phyloP scores from a whole-genome alignment of 2,797 vertebrate genomes.

The Gallirallus australis region DNA sequence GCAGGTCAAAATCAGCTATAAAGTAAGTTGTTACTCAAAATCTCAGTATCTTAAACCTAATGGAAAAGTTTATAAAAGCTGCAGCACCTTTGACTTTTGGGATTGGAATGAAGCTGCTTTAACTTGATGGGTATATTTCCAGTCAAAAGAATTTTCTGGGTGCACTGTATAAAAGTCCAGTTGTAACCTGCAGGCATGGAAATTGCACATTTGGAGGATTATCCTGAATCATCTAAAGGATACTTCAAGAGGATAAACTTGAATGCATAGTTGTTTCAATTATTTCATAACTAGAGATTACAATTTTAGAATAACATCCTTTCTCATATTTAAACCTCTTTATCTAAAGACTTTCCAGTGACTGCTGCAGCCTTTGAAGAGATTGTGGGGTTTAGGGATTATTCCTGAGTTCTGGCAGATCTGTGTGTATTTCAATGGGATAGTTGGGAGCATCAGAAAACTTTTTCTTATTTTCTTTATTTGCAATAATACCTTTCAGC shows the following conservation, averaged over 20 bases:
- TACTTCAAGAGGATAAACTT: too few relatives aligned
- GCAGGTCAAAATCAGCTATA: neutral
- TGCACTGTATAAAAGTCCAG: accelerated
- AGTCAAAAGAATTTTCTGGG: neutral
- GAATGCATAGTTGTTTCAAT: neutral
- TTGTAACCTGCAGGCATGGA: neutral
- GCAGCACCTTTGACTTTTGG: neutral
- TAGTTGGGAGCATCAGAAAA: accelerated
- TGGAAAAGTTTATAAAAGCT: neutral
- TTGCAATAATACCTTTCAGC: neutral
- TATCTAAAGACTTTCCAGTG: neutral
- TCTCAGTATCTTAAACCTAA: neutral
- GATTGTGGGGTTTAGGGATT: neutral
- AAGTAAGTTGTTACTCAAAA: neutral
- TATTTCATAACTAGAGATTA: neutral
- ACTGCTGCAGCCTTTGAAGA: too few relatives aligned
- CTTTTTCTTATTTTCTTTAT: neutral
- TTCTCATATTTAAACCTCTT: too few relatives aligned
- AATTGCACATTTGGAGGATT: neutral
- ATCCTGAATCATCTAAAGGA: too few relatives aligned
- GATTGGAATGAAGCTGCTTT: neutral
- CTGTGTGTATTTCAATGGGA: neutral
- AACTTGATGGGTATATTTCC: neutral
- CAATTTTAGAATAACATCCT: too few relatives aligned
- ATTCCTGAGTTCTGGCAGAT: neutral